Evolutionary conservation across 2,888 invertebrate genomes (phyloP), one percentile per base, ranked within the genome.

Genomic region (Orthosia incerta): DNA sequence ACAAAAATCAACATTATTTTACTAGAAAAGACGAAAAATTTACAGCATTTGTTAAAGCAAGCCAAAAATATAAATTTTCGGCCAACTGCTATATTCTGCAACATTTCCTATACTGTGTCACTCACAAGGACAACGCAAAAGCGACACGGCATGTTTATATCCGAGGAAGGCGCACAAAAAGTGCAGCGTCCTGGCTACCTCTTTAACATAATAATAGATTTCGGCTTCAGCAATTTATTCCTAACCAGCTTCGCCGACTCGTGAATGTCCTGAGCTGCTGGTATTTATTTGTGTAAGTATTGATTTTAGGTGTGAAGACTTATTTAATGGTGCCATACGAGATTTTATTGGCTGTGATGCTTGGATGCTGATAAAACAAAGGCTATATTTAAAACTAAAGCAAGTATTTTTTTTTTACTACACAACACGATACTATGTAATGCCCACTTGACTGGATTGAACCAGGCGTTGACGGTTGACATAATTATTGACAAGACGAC

Each of bases 131-230:
- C 88, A 87, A 88, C 87, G 89, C 88, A 86, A 87, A 86, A 87
- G 90, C 92, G 90, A 91, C 91, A 89, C 88, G 90, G 91, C 92
- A 93, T 94, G 93, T 94, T 94, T 94, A 94, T 94, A 91, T 89
- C 83, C 90, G 84, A 87, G 86, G 20, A 84, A 86, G 88, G 88
- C 89, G 89, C 88, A 88, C 92, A 94, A 94, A 94, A 94, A 93
- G 88, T 92, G 92, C 93, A 92, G 74, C 88, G 82, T 86, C 86
- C 90, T 87, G 87, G 85, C 88, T 87, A 89, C 90, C 93, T 94
- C 88, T 93, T 94, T 94, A 94, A 92, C 94, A 94, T 95, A 94
- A 94, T 94, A 95, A 94, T 94, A 93, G 93, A 93, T 93, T 93
- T 91, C 87, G 91, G 90, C 89, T 90, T 80, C 86, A 88, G 86